Evolutionary conservation across 2,113 vertebrate species (phyloP).

Genomic region (Stegostoma tigrinum): DNA sequence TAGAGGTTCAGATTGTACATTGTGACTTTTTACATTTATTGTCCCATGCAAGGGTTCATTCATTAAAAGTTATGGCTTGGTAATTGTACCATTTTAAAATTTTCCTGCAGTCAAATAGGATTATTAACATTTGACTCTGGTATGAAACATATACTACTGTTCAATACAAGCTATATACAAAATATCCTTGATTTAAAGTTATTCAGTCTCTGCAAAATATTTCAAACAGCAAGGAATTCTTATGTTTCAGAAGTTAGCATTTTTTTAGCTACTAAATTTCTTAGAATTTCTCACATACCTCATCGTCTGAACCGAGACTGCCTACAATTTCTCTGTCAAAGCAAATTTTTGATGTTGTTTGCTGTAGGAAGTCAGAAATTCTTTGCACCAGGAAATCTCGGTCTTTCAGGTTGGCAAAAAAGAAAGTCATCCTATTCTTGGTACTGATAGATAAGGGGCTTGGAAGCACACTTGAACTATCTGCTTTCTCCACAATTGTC

Average conservation of each 20-base stretch:
- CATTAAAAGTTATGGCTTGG: not conserved
- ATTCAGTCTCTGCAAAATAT: not conserved
- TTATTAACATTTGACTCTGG: too few species aligned
- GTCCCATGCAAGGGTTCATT: not conserved
- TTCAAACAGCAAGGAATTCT: not conserved
- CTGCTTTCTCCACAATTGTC: conserved; percentile 95
- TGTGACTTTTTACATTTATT: not conserved
- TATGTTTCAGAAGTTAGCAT: not conserved
- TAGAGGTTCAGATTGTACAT: not conserved
- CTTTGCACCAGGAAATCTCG: conserved; percentile 93
- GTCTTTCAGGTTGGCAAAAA: conserved; percentile 94
- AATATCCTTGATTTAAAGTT: not conserved
- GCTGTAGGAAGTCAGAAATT: conserved; percentile 94
- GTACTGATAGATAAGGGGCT: conserved; percentile 96
- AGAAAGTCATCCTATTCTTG: conserved; percentile 94
- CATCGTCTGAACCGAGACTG: conserved; percentile 85
- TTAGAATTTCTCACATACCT: conserved; percentile 57
- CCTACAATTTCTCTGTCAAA: conserved; percentile 76
- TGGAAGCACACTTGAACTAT: conserved; percentile 90
- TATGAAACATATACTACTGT: not conserved
- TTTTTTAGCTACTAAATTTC: not conserved
- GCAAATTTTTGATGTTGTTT: conserved; percentile 86
- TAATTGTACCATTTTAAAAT: not conserved
- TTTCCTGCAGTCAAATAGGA: not conserved
- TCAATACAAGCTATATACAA: not conserved